phyloP scores from a whole-genome alignment of 2,797 vertebrate species.

The Bovichtus diacanthus region DNA sequence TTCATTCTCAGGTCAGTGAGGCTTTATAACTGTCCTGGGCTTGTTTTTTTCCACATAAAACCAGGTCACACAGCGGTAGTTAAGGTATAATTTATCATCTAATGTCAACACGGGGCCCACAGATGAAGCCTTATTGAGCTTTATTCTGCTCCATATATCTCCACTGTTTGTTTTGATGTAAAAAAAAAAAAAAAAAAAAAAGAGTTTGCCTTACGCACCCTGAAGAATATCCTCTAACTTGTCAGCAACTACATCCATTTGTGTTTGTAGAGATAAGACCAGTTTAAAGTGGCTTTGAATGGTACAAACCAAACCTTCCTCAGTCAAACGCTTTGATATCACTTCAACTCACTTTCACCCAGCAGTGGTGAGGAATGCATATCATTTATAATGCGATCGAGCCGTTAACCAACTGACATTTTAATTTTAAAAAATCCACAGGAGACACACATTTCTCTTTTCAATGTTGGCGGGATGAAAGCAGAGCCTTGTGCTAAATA shows the following conservation, averaged over 20 bases:
- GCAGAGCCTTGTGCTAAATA: not conserved
- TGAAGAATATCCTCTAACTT: not conserved
- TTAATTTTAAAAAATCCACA: not conserved
- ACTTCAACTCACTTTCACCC: not conserved
- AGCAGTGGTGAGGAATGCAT: not conserved
- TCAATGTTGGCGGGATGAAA: not conserved
- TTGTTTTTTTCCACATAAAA: constrained; percentile 56
- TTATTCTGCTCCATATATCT: constrained; percentile 30
- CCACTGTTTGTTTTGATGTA: constrained; percentile 53
- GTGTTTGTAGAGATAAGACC: not conserved
- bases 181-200: constrained; percentile 73
- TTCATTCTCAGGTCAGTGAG: constrained; percentile 89
- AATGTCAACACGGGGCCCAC: constrained; percentile 53
- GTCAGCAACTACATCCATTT: constrained; percentile 3
- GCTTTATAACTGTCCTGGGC: constrained; percentile 61
- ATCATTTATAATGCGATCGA: not conserved
- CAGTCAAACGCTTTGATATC: not conserved
- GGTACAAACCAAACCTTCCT: constrained; percentile 3
- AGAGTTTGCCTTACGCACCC: constrained; percentile 16
- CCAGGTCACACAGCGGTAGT: constrained; percentile 62
- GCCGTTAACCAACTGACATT: not conserved
- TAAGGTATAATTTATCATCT: constrained; percentile 66
- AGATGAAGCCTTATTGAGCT: constrained; percentile 45
- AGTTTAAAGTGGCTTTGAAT: not conserved
- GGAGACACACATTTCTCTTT: not conserved